These are phyloP conservation scores for Anableps anableps DNA, from an alignment of 2,797 vertebrate genomes.

Conservation along the genomic window DNA sequence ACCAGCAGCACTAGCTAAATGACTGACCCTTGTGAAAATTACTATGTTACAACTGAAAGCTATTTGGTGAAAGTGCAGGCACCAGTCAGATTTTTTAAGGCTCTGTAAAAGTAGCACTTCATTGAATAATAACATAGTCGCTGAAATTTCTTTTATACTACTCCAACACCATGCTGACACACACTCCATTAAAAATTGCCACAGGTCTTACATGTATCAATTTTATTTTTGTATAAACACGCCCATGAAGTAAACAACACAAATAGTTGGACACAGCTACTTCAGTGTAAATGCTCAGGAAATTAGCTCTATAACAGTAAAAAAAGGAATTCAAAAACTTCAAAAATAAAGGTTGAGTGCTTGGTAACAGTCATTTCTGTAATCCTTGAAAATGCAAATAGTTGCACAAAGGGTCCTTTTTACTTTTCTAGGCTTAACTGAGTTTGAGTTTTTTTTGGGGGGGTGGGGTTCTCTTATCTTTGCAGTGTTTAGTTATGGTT, in stretches of 20 bases:
- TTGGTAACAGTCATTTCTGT: not conserved
- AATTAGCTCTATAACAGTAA: not conserved
- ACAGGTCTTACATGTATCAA: not conserved
- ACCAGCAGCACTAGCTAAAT: constrained; percentile 13
- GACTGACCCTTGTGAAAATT: constrained; percentile 38
- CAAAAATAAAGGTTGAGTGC: not conserved
- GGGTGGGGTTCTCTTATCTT: not conserved
- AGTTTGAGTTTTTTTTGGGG: not conserved
- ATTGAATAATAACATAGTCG: constrained; percentile 53
- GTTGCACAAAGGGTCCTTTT: not conserved
- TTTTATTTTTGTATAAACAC: not conserved
- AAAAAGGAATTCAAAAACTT: constrained; percentile 2
- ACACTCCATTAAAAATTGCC: constrained; percentile 29
- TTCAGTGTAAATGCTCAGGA: not conserved
- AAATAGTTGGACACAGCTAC: not conserved
- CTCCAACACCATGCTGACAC: constrained; percentile 35
- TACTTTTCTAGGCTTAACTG: not conserved
- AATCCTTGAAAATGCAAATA: not conserved
- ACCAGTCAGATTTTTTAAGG: constrained; percentile 17
- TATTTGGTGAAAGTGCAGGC: constrained; percentile 30
- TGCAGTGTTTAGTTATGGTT: not conserved
- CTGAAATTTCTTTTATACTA: constrained; percentile 42
- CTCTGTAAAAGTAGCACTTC: constrained; percentile 41
- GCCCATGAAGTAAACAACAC: not conserved
- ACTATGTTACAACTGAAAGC: constrained; percentile 40